phyloP scores from a whole-genome alignment of 2,797 vertebrate species.

The Microhierax caerulescens region DNA sequence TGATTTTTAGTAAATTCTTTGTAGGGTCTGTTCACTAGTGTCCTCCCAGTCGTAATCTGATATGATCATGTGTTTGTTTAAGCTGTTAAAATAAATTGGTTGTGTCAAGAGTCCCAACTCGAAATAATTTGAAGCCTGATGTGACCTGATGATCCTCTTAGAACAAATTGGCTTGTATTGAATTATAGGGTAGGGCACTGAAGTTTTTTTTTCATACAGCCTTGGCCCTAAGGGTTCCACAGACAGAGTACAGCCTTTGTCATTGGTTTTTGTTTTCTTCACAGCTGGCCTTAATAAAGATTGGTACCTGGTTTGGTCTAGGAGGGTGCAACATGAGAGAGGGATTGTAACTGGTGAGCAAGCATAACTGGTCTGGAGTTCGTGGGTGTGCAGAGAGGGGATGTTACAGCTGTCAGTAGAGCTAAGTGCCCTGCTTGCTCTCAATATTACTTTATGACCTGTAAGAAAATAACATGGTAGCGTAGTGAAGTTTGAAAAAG shows the following conservation, averaged over 20 bases:
- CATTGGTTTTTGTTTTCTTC: background rate
- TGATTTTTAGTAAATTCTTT: background rate
- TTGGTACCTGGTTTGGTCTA: background rate
- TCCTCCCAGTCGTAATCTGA: background rate
- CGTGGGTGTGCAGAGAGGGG: background rate
- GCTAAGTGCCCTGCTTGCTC: background rate
- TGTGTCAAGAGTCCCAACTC: background rate
- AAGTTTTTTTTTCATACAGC: background rate
- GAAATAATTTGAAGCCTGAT: background rate
- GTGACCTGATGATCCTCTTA: background rate
- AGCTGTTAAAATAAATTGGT: background rate
- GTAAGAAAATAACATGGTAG: background rate
- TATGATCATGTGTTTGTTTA: background rate
- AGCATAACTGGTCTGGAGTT: background rate
- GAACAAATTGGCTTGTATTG: background rate
- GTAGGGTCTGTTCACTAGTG: background rate
- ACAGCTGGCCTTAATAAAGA: background rate
- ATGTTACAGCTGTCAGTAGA: background rate
- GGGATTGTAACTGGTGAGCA: background rate
- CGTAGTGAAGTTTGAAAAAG: background rate
- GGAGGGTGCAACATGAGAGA: background rate
- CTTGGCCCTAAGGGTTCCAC: background rate
- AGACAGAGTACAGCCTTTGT: background rate
- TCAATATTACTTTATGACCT: background rate
- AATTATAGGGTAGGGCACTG: background rate